These are phyloP conservation scores for Fistularia commersonii DNA, from an alignment of 2,797 vertebrate genomes.

Conservation along the genomic window DNA sequence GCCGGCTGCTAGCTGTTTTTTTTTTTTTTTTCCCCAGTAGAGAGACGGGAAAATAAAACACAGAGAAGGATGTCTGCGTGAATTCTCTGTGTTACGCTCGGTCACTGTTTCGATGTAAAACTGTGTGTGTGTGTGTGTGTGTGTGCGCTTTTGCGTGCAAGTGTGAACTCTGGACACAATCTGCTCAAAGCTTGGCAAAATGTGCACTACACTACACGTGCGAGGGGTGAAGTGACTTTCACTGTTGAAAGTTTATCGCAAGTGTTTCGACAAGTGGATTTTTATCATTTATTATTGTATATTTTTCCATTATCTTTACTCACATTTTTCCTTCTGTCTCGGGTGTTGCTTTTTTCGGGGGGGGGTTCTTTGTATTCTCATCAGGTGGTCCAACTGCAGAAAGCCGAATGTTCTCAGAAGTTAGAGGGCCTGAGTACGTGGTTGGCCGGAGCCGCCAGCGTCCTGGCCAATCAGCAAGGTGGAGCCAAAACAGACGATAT, in stretches of 20 bases:
- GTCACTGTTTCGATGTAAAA: slow-evolving; percentile 33
- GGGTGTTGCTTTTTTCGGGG: slow-evolving; percentile 10
- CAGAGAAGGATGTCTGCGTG: slow-evolving; percentile 34
- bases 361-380: not conserved
- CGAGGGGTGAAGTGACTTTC: slow-evolving; percentile 11
- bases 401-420: slow-evolving; percentile 83
- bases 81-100: slow-evolving; percentile 45
- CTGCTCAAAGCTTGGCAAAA: slow-evolving; percentile 71
- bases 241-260: not conserved
- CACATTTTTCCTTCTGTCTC: slow-evolving; percentile 16
- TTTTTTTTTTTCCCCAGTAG: slow-evolving; percentile 32
- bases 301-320: slow-evolving; percentile 6
- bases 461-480: slow-evolving; percentile 74
- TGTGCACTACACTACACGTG: slow-evolving; percentile 29
- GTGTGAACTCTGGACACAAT: slow-evolving; percentile 78
- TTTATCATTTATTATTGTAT: not conserved
- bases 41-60: slow-evolving; percentile 47
- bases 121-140: slow-evolving; percentile 19
- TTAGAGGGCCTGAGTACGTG: slow-evolving; percentile 84
- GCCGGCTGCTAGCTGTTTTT: slow-evolving; percentile 31
- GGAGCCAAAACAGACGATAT: slow-evolving; percentile 75
- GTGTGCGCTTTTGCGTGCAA: slow-evolving; percentile 28
- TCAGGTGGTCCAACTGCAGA: slow-evolving; percentile 91
- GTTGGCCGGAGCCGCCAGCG: slow-evolving; percentile 81
- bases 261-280: no score